phyloP scores from a whole-genome alignment of 1,140 invertebrate species.

The Phortica variegata region DNA sequence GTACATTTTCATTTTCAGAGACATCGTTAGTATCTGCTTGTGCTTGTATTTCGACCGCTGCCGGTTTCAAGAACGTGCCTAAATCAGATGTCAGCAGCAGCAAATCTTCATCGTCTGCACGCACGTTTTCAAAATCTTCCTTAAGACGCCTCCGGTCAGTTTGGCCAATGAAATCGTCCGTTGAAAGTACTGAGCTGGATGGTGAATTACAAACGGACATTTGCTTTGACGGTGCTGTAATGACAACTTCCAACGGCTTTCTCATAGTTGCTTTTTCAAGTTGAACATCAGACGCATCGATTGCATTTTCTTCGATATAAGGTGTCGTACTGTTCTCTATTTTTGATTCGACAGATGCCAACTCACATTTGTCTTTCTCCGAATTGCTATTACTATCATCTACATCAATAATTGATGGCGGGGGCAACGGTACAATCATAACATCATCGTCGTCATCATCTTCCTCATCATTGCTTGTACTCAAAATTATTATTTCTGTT shows the following conservation, averaged over 20 bases:
- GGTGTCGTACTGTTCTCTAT: slow-evolving; percentile 1
- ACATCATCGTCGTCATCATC: slow-evolving; percentile 36
- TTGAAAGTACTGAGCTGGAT: slow-evolving; percentile 38
- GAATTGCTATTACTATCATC: slow-evolving; percentile 29
- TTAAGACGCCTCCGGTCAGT: slow-evolving; percentile 37
- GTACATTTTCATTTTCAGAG: not conserved
- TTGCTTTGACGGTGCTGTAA: slow-evolving; percentile 4
- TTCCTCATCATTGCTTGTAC: slow-evolving; percentile 15
- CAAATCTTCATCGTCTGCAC: slow-evolving; percentile 42
- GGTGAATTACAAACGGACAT: slow-evolving; percentile 25
- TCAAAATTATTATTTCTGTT: slow-evolving; percentile 30
- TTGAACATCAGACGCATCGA: slow-evolving; percentile 39
- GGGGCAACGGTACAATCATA: slow-evolving; percentile 34
- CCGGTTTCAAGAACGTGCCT: slow-evolving; percentile 9
- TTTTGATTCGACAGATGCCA: too few species aligned
- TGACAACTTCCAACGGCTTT: not conserved
- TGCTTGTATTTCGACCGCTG: too few species aligned
- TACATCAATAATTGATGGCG: slow-evolving; percentile 36
- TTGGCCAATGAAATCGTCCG: slow-evolving; percentile 52
- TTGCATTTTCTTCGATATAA: slow-evolving; percentile 40
- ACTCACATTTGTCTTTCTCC: not conserved
- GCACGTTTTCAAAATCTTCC: slow-evolving; percentile 17
- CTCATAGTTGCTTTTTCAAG: slow-evolving; percentile 8
- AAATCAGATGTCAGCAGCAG: slow-evolving; percentile 38
- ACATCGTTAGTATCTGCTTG: slow-evolving; percentile 13